phyloP scores from a whole-genome alignment of 2,113 vertebrate genomes.

The Xenus cinereus region DNA sequence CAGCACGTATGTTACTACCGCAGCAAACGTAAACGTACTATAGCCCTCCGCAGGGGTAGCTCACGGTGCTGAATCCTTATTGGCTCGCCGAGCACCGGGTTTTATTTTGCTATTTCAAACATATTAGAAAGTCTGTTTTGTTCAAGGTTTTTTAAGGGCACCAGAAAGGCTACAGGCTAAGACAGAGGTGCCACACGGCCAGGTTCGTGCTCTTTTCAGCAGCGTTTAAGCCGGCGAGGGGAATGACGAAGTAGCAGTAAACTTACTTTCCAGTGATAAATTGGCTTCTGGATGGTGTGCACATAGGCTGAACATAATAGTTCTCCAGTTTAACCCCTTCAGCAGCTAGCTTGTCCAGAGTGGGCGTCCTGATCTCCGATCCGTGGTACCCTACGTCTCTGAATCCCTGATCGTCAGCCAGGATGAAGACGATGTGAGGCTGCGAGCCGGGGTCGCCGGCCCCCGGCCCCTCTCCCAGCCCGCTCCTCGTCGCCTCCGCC shows the following conservation, averaged over 20 bases:
- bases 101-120: not conserved
- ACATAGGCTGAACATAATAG: slow-evolving; percentile 98
- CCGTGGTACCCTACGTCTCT: slow-evolving; percentile 96
- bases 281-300: slow-evolving; percentile 95
- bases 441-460: slow-evolving; percentile 55
- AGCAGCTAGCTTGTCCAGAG: slow-evolving; percentile 88
- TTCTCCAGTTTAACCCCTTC: slow-evolving; percentile 98
- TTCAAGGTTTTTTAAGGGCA: not conserved
- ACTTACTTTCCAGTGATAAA: slow-evolving; percentile 97
- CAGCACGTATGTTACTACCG: not conserved
- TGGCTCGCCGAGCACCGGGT: not conserved
- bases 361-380: slow-evolving; percentile 94
- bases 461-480: slow-evolving; percentile 25
- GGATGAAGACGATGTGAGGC: slow-evolving; percentile 94
- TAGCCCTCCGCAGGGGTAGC: not conserved
- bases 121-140: not conserved
- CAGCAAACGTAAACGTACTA: not conserved
- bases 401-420: slow-evolving; percentile 96
- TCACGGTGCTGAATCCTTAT: not conserved
- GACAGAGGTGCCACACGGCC: not conserved
- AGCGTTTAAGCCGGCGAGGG: not conserved
- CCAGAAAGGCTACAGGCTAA: not conserved
- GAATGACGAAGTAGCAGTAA: not conserved
- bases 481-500: not conserved
- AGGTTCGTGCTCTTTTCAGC: not conserved